phyloP scores from a whole-genome alignment of 2,113 vertebrate species.

The Mugil cephalus region DNA sequence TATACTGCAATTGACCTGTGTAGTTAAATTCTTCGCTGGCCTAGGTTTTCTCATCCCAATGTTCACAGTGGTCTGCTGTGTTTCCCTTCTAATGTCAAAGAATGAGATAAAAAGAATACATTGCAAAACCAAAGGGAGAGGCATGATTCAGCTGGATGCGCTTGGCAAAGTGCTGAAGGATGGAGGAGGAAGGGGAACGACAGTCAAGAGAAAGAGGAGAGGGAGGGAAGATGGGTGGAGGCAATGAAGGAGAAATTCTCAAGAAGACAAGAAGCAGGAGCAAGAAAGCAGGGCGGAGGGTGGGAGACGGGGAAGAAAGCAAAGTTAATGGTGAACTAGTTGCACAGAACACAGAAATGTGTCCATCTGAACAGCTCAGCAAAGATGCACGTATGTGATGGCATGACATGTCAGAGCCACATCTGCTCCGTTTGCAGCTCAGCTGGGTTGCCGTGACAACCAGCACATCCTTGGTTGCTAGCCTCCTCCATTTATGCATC shows the following conservation, averaged over 20 bases:
- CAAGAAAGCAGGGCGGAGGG: not conserved
- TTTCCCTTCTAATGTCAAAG: conserved; percentile 15
- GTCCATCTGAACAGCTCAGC: conserved; percentile 14
- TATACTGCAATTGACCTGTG: too few relatives aligned
- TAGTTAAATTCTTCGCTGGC: not conserved
- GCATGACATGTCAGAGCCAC: conserved; percentile 69
- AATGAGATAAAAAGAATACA: not conserved
- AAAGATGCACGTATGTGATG: conserved; percentile 54
- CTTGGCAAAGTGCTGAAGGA: conserved; percentile 31
- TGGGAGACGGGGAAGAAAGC: not conserved
- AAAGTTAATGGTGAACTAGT: conserved; percentile 15
- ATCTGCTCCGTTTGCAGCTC: conserved; percentile 69
- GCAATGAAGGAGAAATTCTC: conserved; percentile 37
- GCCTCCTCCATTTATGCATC: conserved; percentile 23
- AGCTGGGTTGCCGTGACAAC: conserved; percentile 72
- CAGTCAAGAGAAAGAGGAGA: not conserved
- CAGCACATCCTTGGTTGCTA: conserved; percentile 55
- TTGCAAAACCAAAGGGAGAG: conserved; percentile 40
- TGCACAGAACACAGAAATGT: not conserved
- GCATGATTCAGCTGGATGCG: conserved; percentile 60
- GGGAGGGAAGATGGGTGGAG: conserved; percentile 15
- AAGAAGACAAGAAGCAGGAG: conserved; percentile 31
- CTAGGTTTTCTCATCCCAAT: not conserved
- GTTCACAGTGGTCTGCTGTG: not conserved
- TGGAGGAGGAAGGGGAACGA: not conserved